A percentile compares a stretch with the other conserved stretches of the same genome.
Evolutionary conservation across 2,113 vertebrate species (phyloP).

Genomic region (Neogobius melanostomus): DNA sequence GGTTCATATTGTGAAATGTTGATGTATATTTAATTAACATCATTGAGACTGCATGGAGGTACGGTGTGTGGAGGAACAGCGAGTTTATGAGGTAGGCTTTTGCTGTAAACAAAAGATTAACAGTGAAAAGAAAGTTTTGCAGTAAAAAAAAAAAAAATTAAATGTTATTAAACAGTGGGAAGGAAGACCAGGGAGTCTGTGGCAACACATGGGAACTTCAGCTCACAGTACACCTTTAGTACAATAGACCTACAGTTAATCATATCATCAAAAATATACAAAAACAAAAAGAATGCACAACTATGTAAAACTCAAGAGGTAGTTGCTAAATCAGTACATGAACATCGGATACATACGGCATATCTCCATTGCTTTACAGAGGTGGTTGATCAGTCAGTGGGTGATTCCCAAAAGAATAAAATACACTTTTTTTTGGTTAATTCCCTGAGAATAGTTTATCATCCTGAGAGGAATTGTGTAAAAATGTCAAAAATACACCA

Average conservation of each 20-base stretch:
- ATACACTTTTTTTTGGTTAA: conserved; percentile 86
- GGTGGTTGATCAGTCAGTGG: conserved; percentile 65
- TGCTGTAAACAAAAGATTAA: conserved; percentile 91
- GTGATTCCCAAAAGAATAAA: conserved; percentile 85
- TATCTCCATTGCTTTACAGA: conserved; percentile 70
- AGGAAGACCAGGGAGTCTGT: conserved; percentile 67
- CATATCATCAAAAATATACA: conserved; percentile 71
- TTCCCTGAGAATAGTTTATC: conserved; percentile 99
- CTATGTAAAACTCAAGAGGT: conserved; percentile 91
- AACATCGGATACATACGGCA: conserved; percentile 73
- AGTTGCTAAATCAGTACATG: conserved; percentile 93
- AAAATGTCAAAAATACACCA: conserved; percentile 71
- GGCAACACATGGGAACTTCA: conserved; percentile 71
- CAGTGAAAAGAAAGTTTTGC: conserved; percentile 53
- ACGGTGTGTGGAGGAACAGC: conserved; percentile 72
- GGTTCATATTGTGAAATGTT: conserved; percentile 44
- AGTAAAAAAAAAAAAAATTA: conserved; percentile 45
- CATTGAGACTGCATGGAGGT: conserved; percentile 47
- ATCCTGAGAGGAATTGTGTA: conserved; percentile 93
- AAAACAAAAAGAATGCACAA: conserved; percentile 73
- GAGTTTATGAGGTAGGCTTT: conserved; percentile 96
- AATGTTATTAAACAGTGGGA: conserved; percentile 69
- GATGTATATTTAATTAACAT: conserved; percentile 19
- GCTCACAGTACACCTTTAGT: conserved; percentile 72
- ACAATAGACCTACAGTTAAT: conserved; percentile 74